Base-by-base conservation (phyloP, 1,140 invertebrate genomes). In the Propsilocerus akamusi region DNA sequence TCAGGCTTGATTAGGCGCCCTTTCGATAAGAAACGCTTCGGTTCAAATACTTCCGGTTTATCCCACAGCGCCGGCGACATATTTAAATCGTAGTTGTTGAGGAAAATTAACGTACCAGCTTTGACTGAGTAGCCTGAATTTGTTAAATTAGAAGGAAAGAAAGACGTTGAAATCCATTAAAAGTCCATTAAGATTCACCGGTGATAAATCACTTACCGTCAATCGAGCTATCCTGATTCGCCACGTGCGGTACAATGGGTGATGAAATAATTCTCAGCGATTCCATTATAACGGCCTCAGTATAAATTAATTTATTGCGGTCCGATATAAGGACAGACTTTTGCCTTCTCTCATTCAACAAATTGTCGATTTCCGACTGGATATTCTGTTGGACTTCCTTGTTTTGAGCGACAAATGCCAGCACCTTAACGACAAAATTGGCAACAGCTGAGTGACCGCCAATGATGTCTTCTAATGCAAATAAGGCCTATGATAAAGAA, bases 51-150 rank as follows among this genome's bases (percentile, higher is more conserved):
- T 53, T 73, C 55, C n/a, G 87, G 76, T 50, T 78, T 65, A 25
- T 72, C 65, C 86, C 86, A 90, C 25, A 80, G 71, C 26, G 78
- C 68, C 0, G 73, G 64, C 5, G 78, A 80, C 59, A 77, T 79
- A 60, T 89, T 86, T n/a, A 90, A 59, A 50, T 86, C 80, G 61
- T 84, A 86, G 54, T 86, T 89, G 59, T 91, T 90, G 23, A 90
- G 72, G 57, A 91, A 84, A 1, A 90, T 73, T 30, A 87, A 72
- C 0, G 84, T 83, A 25, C 81, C 81, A 58, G 86, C 81, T 46
- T 79, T 70, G 0, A 90, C 74, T 37, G 67, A 65, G 58, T 74
- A 87, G 12, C 80, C 49, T 50, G 49, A 4, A 20, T 28, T 14
- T 20, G 14, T 41, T n/a, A 30, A 11, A 30, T 30, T 30, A 30